phyloP scores from a whole-genome alignment of 2,888 invertebrate genomes.

The Proisotoma minuta region DNA sequence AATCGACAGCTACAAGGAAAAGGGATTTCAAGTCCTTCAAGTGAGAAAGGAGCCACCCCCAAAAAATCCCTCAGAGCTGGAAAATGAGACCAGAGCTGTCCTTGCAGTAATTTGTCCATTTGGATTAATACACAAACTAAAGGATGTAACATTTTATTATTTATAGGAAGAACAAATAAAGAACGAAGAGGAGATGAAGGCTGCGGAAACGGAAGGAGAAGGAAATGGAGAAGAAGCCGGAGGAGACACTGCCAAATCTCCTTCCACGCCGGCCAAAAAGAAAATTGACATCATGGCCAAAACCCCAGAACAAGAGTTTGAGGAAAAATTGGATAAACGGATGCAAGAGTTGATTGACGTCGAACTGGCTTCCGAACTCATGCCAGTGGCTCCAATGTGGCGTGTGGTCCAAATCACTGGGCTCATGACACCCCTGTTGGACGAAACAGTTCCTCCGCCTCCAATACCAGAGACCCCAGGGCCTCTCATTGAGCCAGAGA shows the following conservation, averaged over 20 bases:
- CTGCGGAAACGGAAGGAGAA: background rate
- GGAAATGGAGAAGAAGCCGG: slow-evolving; percentile 49
- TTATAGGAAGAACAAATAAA: background rate
- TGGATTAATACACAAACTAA: too few species aligned
- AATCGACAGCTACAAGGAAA: slow-evolving; percentile 28
- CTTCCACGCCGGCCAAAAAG: background rate
- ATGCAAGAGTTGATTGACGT: slow-evolving; percentile 22
- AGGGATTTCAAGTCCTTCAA: slow-evolving; percentile 37
- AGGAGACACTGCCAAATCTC: slow-evolving; percentile 22
- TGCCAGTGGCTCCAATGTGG: slow-evolving; percentile 59
- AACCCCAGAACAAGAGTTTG: slow-evolving; percentile 8
- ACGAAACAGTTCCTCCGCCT: slow-evolving; percentile 45
- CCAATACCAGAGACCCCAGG: slow-evolving; percentile 37
- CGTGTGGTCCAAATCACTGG: slow-evolving; percentile 63
- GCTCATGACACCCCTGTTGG: slow-evolving; percentile 51
- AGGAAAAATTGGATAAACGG: slow-evolving; percentile 13
- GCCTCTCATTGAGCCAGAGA: slow-evolving; percentile 21
- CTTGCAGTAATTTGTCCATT: background rate
- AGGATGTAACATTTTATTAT: too few species aligned
- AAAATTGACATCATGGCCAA: slow-evolving; percentile 51
- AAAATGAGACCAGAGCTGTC: slow-evolving; percentile 23
- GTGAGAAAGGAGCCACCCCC: slow-evolving; percentile 35
- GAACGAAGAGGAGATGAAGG: background rate
- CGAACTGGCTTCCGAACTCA: slow-evolving; percentile 25
- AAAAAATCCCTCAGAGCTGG: slow-evolving; percentile 34